phyloP scores from a whole-genome alignment of 2,113 vertebrate species.

The Dolichallabes microphthalmus region DNA sequence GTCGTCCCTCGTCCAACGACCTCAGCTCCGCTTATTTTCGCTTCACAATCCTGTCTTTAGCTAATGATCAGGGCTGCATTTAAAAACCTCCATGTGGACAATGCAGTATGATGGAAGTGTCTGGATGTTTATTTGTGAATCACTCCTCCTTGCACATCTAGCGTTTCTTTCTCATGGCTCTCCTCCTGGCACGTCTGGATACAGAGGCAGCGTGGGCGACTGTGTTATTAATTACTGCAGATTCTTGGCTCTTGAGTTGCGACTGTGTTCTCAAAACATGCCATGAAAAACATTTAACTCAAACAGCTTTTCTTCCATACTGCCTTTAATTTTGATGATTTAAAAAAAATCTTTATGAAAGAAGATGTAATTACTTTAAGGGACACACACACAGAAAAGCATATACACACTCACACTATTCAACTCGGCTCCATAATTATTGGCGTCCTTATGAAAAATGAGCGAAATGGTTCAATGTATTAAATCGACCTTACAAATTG shows the following conservation, averaged over 20 bases:
- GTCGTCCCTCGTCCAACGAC: too few species aligned
- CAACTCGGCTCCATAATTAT: background rate
- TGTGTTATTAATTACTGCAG: constrained; percentile 58
- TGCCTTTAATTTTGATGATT: background rate
- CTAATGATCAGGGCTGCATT: background rate
- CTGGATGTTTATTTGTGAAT: constrained; percentile 27
- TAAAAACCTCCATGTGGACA: background rate
- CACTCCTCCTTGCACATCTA: constrained; percentile 26
- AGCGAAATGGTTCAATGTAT: background rate
- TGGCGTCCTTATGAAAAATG: background rate
- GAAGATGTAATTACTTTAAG: constrained; percentile 1
- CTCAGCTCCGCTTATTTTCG: too few species aligned
- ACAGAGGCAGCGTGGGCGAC: constrained; percentile 42
- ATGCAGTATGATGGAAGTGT: constrained; percentile 1
- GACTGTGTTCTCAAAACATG: constrained; percentile 39
- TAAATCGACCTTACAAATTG: background rate
- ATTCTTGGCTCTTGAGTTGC: constrained; percentile 27
- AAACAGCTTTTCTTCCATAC: constrained; percentile 22
- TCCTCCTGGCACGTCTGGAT: constrained; percentile 13
- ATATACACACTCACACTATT: background rate
- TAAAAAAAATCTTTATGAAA: background rate
- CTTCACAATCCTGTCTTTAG: too few species aligned
- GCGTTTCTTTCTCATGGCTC: constrained; percentile 33
- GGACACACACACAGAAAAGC: constrained; percentile 4
- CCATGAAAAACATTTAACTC: constrained; percentile 39